phyloP scores from a whole-genome alignment of 2,888 invertebrate genomes.

The Galerucella pusilla region DNA sequence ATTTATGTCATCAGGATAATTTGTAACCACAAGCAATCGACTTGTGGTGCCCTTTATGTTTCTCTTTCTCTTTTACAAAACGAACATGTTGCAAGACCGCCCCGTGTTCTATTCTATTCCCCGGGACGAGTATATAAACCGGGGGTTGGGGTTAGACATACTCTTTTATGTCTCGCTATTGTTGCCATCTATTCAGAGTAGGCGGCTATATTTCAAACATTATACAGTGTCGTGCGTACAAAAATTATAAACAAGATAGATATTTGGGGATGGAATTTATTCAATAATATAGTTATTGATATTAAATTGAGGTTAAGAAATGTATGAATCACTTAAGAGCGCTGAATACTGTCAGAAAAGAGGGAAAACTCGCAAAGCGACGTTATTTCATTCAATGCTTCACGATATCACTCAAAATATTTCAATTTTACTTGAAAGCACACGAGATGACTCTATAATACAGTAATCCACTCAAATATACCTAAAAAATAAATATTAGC shows the following conservation, averaged over 20 bases:
- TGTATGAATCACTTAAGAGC: no score
- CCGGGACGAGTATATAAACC: constrained; percentile 19
- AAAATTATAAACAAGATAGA: not conserved
- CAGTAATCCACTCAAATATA: no score
- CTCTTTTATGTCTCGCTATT: constrained; percentile 41
- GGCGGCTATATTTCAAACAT: constrained; percentile 50
- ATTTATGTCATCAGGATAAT: constrained; percentile 42
- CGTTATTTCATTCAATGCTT: no score
- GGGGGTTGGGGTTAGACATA: constrained; percentile 40
- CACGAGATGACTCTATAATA: no score
- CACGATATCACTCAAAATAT: no score
- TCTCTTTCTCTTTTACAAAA: constrained; percentile 42
- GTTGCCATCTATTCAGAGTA: constrained; percentile 46
- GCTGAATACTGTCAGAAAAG: no score
- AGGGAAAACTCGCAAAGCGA: no score
- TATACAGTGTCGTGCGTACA: constrained; percentile 31
- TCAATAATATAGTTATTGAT: no score
- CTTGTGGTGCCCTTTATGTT: constrained; percentile 41
- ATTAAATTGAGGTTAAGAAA: no score
- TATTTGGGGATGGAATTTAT: not conserved
- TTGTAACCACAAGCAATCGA: constrained; percentile 44
- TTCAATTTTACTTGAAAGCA: no score
- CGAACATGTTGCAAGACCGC: constrained; percentile 52
- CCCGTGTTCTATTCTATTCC: constrained; percentile 42
- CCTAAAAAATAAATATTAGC: no score